Percentiles rank a stretch among this genome's conserved stretches.
Evolutionary conservation across 2,888 invertebrate genomes (phyloP).

Genomic region (Tupiocoris notatus): DNA sequence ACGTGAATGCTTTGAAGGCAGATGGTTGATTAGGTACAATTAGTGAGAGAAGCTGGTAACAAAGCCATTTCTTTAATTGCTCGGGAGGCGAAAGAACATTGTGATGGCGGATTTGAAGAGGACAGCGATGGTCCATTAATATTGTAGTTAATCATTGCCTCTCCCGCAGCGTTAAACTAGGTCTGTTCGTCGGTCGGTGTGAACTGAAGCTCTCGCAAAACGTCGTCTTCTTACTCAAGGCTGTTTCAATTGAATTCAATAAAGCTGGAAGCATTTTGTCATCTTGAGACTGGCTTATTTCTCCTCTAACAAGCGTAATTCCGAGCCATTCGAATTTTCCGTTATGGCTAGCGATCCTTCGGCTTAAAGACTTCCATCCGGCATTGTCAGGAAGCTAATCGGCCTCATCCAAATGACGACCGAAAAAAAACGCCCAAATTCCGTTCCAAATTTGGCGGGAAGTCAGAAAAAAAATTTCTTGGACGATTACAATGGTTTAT

Average conservation of each 20-base stretch:
- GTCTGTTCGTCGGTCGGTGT: not conserved
- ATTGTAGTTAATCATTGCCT: constrained; percentile 24
- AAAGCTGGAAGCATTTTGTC: not conserved
- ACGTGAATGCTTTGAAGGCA: constrained; percentile 28
- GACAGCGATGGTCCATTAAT: constrained; percentile 31
- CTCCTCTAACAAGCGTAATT: not conserved
- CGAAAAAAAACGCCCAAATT: too few species aligned
- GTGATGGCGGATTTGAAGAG: not conserved
- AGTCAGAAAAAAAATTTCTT: too few species aligned
- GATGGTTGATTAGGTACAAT: constrained; percentile 36
- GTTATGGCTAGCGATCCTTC: not conserved
- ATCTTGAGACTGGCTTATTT: not conserved
- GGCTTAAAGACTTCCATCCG: too few species aligned
- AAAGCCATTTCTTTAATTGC: constrained; percentile 34
- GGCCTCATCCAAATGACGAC: too few species aligned
- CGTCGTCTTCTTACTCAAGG: constrained; percentile 4
- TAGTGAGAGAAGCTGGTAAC: constrained; percentile 17
- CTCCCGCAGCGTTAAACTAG: not conserved
- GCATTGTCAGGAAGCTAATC: too few species aligned
- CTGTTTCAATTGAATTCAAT: constrained; percentile 19
- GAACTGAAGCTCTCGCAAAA: not conserved
- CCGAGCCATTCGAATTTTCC: not conserved
- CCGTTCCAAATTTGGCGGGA: too few species aligned
- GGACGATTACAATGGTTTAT: too few species aligned
- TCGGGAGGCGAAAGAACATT: not conserved